Conservation (phyloP, 2,888 invertebrate genomes). For the Scaptomyza reducta region DNA sequence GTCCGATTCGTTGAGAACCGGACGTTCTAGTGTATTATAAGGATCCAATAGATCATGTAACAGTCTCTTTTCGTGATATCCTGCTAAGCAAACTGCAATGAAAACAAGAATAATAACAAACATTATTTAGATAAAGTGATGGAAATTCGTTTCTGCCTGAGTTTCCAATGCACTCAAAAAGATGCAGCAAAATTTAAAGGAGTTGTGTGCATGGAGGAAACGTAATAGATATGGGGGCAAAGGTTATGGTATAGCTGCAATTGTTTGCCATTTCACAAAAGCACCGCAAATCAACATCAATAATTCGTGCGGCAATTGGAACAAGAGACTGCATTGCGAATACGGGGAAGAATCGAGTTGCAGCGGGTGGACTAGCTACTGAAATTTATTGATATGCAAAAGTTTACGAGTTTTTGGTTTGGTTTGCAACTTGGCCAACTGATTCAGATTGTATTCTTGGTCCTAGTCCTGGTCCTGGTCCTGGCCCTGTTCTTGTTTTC, state of each 20-base stretch:
- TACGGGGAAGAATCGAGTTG: neutral
- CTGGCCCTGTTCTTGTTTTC: constrained; percentile 8
- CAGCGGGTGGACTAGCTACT: constrained; percentile 9
- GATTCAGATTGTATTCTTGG: constrained; percentile 38
- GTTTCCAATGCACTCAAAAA: constrained; percentile 31
- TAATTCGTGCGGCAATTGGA: constrained; percentile 63
- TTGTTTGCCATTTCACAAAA: constrained; percentile 58
- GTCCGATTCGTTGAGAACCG: constrained; percentile 98
- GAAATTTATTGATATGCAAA: constrained; percentile 80
- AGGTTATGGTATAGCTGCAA: constrained; percentile 41
- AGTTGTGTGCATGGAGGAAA: neutral
- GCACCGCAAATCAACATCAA: constrained; percentile 78
- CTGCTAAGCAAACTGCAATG: constrained; percentile 87
- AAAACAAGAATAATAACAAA: constrained; percentile 42
- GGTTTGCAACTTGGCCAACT: constrained; percentile 52
- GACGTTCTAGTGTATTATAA: constrained; percentile 97
- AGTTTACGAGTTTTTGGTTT: constrained; percentile 71
- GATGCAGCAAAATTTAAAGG: constrained; percentile 20
- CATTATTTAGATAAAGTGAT: constrained; percentile 23
- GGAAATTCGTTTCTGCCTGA: constrained; percentile 33
- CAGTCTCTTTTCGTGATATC: constrained; percentile 95
- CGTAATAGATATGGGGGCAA: constrained; percentile 7
- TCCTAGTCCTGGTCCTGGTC: constrained; percentile 23
- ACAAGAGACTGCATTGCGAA: constrained; percentile 11
- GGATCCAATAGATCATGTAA: constrained; percentile 95